Evolutionary conservation across 2,797 vertebrate species (phyloP), one percentile per base, ranked within the genome.

Genomic region (Anguilla marmorata): DNA sequence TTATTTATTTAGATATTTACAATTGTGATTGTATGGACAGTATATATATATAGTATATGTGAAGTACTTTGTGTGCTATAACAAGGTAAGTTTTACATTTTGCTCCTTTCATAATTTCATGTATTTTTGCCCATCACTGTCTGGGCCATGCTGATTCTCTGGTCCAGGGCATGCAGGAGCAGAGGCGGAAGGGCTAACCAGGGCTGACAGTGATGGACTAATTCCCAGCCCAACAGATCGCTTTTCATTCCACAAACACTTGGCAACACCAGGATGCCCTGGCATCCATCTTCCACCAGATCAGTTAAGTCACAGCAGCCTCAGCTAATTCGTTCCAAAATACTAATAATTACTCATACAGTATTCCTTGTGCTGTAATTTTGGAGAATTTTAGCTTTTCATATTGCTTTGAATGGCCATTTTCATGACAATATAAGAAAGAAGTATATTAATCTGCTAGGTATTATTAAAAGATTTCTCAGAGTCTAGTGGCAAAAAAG

Each of bases 211-310:
- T 66, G 63, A 66, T 66, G 63, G 63, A 66, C 21, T 66, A 66
- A 66, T 66, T 66, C 24, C 63, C 63, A 27, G 24, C 7, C 21
- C 63, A 24, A 66, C 24, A 66, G 63, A 8, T 66, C 24, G 24
- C 63, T 24, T 24, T 66, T 66, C 63, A 66, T 66, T 66, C 63
- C 63, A 66, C 63, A 66, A 66, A 66, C 63, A 66, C 63, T 66
- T 27, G 63, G 63, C 63, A 66, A 66, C 63, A 24, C 63, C 21
- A n/a, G 63, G 63, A 27, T 66, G 63, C 63, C n/a, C 24, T 9
- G n/a, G 7, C 4, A 66, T 66, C 24, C 63, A 66, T 66, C 63
- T 66, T 60, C 58, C 21, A 24, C 63, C 21, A 27, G 63, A 66
- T 66, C 24, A 66, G 63, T 66, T 66, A 27, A 27, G 63, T n/a